Base-by-base conservation (phyloP, 2,797 vertebrate species). In the Limnodromus scolopaceus region DNA sequence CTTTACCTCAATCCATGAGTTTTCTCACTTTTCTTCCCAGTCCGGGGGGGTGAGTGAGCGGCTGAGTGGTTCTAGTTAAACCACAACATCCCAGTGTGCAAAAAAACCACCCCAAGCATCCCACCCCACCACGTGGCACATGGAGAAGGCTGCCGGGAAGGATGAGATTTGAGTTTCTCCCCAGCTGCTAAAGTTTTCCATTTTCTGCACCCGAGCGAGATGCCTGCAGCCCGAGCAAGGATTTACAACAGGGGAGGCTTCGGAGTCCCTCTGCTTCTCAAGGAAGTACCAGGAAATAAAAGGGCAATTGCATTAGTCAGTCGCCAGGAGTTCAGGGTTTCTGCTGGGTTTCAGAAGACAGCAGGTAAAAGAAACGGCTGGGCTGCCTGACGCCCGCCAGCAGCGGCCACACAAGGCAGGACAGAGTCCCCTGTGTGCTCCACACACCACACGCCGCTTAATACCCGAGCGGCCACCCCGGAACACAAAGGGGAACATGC, bases 251-350 rank as follows among this genome's bases (percentile, higher is more conserved):
- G 32, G n/a, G 15, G 2, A 70, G 78, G 36, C 70, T 95, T 58
- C 4, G 3, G 86, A 96, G 71, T 84, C 64, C 71, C 89, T 79
- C 79, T 45, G 65, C 80, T 92, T 92, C 94, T 87, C 81, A 80
- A 82, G 91, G 93, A 91, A 96, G 86, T 74, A 79, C 55, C 68
- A 87, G 71, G 80, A 90, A 96, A 96, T 89, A 95, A 95, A 94
- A 95, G 90, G 84, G 71, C 92, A 96, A 93, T 91, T 95, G 90
- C 94, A 96, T 95, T 95, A 96, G 92, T 86, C 89, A 95, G 90
- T 66, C 84, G 84, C 55, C 45, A 65, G 77, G 78, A 92, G 90
- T 58, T 82, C 80, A 77, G 83, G 43, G 88, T 79, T 93, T 95
- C 92, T 95, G 93, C 92, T 88, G 77, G 80, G 93, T 68, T 93